Base-by-base conservation (phyloP, 2,888 invertebrate genomes). In the Trypoxylon attenuatum region DNA sequence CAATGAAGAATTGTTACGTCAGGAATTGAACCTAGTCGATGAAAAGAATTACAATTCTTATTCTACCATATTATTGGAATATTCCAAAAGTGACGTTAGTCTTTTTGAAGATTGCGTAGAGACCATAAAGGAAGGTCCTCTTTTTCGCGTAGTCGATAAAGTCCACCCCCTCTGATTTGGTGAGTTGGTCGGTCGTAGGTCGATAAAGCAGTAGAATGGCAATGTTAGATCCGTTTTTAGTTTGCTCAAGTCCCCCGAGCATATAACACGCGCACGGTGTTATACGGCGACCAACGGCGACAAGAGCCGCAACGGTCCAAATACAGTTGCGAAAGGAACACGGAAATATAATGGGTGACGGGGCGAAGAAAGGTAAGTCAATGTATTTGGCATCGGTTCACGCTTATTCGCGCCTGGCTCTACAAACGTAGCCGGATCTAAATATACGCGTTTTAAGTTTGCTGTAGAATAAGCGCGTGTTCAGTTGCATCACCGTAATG, bases 341-440 rank as follows among this genome's bases (percentile, higher is more conserved):
- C 25, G 2, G 0, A 6, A 13, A 18, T 10, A 47, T 13, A 46
- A 63, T 67, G 57, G 57, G 65, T 10, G 68, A 53, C 38, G 57
- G 19, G 18, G 61, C 50, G 45, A 69, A 65, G 56, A 77, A 63
- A 69, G 76, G 76, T 76, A 66, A 70, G 68, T 50, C 4, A 21
- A 66, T 60, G 52, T 45, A 55, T 27, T 38, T 38, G 18, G 49
- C 46, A 55, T 16, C 4, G 18, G 23, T 33, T 27, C 21, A 39
- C n/a, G 16, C 39, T 60, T 56, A 52, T 49, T 55, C 23, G 18
- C 19, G 21, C 51, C 43, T 42, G 15, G 16, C 27, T 60, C 38
- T 47, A 29, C 49, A 59, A n/a, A n/a, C n/a, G n/a, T n/a, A n/a
- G n/a, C n/a, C n/a, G n/a, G 13, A 21, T 53, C 70, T 75, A 75